Base-by-base conservation (phyloP, 2,113 vertebrate species). In the Shinisaurus crocodilurus region DNA sequence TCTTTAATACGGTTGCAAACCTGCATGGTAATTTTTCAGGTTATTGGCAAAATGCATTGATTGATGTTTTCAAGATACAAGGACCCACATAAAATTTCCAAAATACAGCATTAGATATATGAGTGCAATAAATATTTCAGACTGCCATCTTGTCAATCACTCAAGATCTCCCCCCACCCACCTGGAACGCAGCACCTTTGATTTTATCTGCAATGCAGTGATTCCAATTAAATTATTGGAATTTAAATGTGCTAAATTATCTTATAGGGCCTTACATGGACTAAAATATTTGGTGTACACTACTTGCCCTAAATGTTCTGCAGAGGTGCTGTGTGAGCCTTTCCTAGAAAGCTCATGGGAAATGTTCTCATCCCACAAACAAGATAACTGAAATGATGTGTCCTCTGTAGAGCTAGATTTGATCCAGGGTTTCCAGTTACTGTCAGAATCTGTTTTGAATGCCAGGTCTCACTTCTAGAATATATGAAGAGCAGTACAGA, bases 31-130 rank as follows among this genome's bases (percentile, higher is more conserved):
- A 90, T 84, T 82, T 63, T 63, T 72, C 16, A 1, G 65, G 13
- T 86, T 90, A 32, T 25, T 87, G 80, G 80, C 48, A 75, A 74
- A 75, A 75, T 45, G 6, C 90, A 87, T 76, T 86, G 91, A 90
- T 67, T 65, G 67, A 76, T 60, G 86, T 88, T 93, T 37, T 12
- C 81, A 93, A 90, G 85, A 77, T 87, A 32, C 0, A 54, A 87
- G 15, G 82, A 65, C 18, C 88, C 40, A 70, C 90, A 90, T 57
- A 10, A 93, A 75, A 84, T 91, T 34, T 87, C 1, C 37, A 89
- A 91, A 43, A 15, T 77, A 76, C 54, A 80, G 85, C 74, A 89
- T n/a, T 80, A 25, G 54, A 86, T 2, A 16, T 76, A 88, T 5
- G 20, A 67, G 43, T 83, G 77, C 48, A 72, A n/a, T 91, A 85